Base-by-base conservation (phyloP, 2,113 vertebrate species). In the Paramisgurnus dabryanus region DNA sequence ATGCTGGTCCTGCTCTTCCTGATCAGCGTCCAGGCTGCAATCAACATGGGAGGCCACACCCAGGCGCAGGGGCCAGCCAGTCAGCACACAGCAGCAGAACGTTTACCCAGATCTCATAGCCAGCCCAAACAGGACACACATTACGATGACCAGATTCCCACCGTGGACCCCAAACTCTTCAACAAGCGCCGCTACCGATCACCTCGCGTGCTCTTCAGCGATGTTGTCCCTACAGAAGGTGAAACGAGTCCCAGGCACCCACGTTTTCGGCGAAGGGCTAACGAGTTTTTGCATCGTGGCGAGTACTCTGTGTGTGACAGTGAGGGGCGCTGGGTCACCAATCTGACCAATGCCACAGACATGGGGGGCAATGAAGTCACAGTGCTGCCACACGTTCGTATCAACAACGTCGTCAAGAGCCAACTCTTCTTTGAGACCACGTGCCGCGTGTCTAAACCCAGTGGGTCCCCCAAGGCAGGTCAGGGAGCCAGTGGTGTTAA, bases 381-480 rank as follows among this genome's bases (percentile, higher is more conserved):
- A 0, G 96, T 99, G 87, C 40, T 99, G 88, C 93, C 93, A 22
- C 93, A 97, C 70, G 95, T 99, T 76, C 97, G 94, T 85, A 94
- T 98, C 81, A 96, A 98, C 91, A 96, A 97, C 76, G 94, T 93
- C 5, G 85, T 96, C 64, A 97, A 96, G 80, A 97, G 95, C 85
- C 98, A 99, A 92, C 95, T 96, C 88, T 99, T 99, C 87, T 98
- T 95, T 7, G 96, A 98, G 93, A 98, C 98, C 89, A 98, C 95
- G 82, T 99, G 97, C 90, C 93, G 92, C 57, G 93, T 92, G 76
- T 90, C 94, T 72, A 95, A 92, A 8, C 94, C 94, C 7, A 93
- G 93, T 82, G 92, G 92, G 39, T 92, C 93, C 4, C 45, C 67
- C 18, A 79, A 61, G 13, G 47, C 67, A 15, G 60, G 61, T 7